Evolutionary conservation across 2,888 invertebrate species (phyloP).

Genomic region (Polietes domitor): DNA sequence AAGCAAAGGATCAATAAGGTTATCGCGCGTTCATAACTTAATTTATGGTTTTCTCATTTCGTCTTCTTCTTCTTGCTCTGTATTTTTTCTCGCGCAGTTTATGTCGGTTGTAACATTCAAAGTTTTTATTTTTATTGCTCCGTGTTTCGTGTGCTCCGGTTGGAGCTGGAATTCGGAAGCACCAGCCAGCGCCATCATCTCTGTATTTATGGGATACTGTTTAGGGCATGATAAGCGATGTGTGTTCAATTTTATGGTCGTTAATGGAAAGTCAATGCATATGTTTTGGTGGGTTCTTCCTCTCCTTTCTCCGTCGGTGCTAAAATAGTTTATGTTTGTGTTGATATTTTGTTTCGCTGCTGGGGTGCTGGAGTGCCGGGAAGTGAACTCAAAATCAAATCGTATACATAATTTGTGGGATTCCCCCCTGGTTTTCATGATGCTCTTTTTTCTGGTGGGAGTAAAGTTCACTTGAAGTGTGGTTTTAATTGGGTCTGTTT

Average conservation of each 20-base stretch:
- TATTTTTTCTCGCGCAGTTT: conserved; percentile 43
- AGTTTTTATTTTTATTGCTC: conserved; percentile 31
- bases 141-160: background rate
- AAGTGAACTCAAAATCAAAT: conserved; percentile 3
- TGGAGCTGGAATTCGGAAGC: background rate
- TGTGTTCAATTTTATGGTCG: conserved; percentile 64
- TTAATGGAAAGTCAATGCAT: conserved; percentile 62
- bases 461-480: conserved; percentile 14
- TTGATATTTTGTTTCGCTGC: conserved; percentile 23
- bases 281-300: conserved; percentile 35
- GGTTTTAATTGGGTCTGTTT: conserved; percentile 31
- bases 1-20: conserved; percentile 64
- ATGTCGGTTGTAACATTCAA: conserved; percentile 52
- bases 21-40: conserved; percentile 64
- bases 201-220: conserved; percentile 62
- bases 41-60: conserved; percentile 58
- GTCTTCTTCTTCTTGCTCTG: conserved; percentile 16
- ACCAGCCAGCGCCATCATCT: conserved; percentile 35
- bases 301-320: background rate
- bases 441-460: background rate
- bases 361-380: background rate
- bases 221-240: conserved; percentile 63
- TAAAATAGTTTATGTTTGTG: conserved; percentile 60
- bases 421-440: background rate
- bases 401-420: conserved; percentile 42